These are phyloP conservation scores for Gymnobelideus leadbeateri DNA, from an alignment of 2,113 vertebrate species.

Conservation along the genomic window DNA sequence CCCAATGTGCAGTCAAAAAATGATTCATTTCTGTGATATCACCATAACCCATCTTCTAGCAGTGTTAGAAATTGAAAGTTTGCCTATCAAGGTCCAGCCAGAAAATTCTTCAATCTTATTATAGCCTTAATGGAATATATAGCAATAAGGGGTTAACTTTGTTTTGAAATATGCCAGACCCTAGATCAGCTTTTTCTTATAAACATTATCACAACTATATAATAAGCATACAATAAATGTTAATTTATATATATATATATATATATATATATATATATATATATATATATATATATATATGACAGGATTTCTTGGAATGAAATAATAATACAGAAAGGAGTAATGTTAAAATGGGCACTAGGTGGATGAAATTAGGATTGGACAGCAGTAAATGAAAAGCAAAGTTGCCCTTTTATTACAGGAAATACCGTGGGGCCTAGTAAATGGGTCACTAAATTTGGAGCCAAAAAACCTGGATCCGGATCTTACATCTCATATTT, in stretches of 20 bases:
- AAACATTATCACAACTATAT: fast-evolving
- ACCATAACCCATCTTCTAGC: fast-evolving
- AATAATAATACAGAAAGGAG: no score
- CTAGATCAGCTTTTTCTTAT: fast-evolving
- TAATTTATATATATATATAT: not conserved
- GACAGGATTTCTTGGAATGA: no score
- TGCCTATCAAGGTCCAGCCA: fast-evolving
- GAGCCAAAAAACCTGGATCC: not conserved
- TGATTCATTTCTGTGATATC: fast-evolving
- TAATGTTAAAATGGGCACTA: fast-evolving
- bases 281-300: no score
- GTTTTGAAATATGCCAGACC: fast-evolving
- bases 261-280: no score
- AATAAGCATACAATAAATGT: fast-evolving
- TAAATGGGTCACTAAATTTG: not conserved
- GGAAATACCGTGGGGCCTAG: not conserved
- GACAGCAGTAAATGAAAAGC: not conserved
- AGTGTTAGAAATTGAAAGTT: not conserved
- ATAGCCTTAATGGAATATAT: not conserved
- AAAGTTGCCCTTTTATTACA: not conserved
- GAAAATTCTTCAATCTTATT: not conserved
- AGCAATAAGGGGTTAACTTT: fast-evolving
- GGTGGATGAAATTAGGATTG: fast-evolving
- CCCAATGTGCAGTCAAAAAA: no score
- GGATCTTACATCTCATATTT: not conserved